Evolutionary conservation across 1,140 invertebrate species (phyloP).

Genomic region (Orussus abietinus): DNA sequence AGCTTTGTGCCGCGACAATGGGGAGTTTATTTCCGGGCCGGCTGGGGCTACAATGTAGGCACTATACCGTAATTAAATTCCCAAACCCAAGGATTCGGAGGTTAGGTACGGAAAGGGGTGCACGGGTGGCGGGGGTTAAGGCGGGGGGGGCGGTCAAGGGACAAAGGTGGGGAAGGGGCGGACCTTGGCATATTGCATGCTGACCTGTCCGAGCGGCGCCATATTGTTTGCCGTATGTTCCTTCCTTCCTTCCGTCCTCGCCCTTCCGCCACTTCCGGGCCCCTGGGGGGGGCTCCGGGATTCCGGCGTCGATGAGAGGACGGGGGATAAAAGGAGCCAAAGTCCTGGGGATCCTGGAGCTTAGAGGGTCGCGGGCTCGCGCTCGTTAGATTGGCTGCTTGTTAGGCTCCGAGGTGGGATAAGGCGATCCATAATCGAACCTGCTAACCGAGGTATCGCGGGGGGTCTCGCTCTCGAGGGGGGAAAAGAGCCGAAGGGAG

Average conservation of each 20-base stretch:
- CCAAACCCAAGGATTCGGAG: constrained; percentile 50
- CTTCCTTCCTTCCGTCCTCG: constrained; percentile 15
- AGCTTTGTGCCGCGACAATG: constrained; percentile 53
- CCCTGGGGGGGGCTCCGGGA: constrained; percentile 3
- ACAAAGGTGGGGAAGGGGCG: constrained; percentile 6
- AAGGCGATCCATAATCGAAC: too few relatives aligned
- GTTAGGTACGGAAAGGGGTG: constrained; percentile 29
- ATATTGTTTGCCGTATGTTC: constrained; percentile 25
- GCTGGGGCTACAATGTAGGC: constrained; percentile 54
- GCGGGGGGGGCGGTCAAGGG: background rate
- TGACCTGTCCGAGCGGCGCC: constrained; percentile 19
- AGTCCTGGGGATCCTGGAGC: too few relatives aligned
- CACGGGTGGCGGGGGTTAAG: background rate
- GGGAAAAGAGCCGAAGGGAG: too few relatives aligned
- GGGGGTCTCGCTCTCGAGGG: too few relatives aligned
- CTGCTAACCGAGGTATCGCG: too few relatives aligned
- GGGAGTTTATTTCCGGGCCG: constrained; percentile 55
- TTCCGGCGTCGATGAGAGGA: too few relatives aligned
- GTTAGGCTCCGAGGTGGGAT: too few relatives aligned
- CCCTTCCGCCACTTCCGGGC: constrained; percentile 14
- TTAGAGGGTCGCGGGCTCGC: too few relatives aligned
- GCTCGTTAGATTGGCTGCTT: too few relatives aligned
- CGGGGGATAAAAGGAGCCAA: too few relatives aligned
- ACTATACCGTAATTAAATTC: constrained; percentile 56
- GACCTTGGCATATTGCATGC: constrained; percentile 17